Evolutionary conservation across 1,140 invertebrate species (phyloP), one percentile per base, ranked within the genome.

Genomic region (Drosophila pruinosa): DNA sequence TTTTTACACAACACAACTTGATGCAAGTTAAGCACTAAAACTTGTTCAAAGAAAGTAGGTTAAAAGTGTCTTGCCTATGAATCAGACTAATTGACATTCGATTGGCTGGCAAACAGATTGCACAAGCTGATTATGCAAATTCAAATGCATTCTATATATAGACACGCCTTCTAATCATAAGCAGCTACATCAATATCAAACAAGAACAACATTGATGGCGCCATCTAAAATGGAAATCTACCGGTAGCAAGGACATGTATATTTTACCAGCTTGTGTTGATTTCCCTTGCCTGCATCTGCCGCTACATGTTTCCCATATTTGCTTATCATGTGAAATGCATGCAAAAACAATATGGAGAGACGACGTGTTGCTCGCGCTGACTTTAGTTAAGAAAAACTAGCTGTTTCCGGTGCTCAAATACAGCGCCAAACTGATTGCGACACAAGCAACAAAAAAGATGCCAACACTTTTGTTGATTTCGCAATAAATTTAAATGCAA

Each of bases 171-270:
- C 22, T 63, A 70, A 80, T 76, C 80, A 79, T 72, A 78, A 43
- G 22, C 28, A 54, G 53, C 58, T 26, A 28, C 57, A 75, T 53
- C 71, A 79, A 56, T 59, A 82, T 73, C 78, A 74, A 70, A 17
- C 58, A 41, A 59, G 17, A 53, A 28, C 58, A 62, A 62, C 26
- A 41, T 45, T 28, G 59, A 64, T 47, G 65, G 31, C 67, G 64
- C 65, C 81, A 85, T 85, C 81, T 85, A 85, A 85, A 85, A 80
- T 85, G 81, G 69, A 81, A 85, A 85, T 85, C 81, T 86, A 70
- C 72, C 73, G 81, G 68, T 85, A 86, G 74, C 79, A 86, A 86
- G 73, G 45, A 86, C 72, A 85, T 86, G 81, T 77, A 85, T 74
- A 81, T 81, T 77, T 79, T 73, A 54, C 76, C 26, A 73, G 64